phyloP scores from a whole-genome alignment of 2,113 vertebrate species.

The Colaptes auratus region DNA sequence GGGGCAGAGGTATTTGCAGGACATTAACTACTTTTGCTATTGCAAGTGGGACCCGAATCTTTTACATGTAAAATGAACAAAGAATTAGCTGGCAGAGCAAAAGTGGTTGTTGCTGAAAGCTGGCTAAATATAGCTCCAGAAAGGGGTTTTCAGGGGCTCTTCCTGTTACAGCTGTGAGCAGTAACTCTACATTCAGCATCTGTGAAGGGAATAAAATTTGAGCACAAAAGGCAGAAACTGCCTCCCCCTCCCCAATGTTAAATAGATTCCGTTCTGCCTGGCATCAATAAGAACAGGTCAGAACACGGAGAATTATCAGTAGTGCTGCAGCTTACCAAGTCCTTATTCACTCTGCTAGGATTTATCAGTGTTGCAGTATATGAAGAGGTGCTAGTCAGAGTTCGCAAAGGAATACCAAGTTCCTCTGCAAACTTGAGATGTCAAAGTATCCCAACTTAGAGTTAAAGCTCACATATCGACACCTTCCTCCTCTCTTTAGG shows the following conservation, averaged over 20 bases:
- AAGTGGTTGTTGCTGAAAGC: not conserved
- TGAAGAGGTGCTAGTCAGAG: not conserved
- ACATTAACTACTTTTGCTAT: not conserved
- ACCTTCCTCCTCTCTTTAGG: not conserved
- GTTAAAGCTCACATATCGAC: not conserved
- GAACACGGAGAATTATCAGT: rapidly evolving
- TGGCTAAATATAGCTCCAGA: not conserved
- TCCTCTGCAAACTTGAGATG: not conserved
- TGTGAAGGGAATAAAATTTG: not conserved
- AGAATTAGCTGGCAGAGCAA: not conserved
- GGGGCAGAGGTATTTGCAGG: not conserved
- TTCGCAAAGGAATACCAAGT: not conserved
- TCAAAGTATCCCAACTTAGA: not conserved
- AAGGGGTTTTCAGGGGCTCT: not conserved
- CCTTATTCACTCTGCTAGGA: not conserved
- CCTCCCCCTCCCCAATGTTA: not conserved
- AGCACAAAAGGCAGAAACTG: not conserved
- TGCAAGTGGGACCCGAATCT: not conserved
- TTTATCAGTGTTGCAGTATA: not conserved
- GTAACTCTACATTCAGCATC: not conserved
- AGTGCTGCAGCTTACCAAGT: not conserved
- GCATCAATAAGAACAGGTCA: not conserved
- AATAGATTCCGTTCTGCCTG: not conserved
- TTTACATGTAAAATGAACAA: not conserved
- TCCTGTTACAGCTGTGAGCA: not conserved